phyloP scores from a whole-genome alignment of 2,888 invertebrate genomes.

The Hirtodrosophila histrioides region DNA sequence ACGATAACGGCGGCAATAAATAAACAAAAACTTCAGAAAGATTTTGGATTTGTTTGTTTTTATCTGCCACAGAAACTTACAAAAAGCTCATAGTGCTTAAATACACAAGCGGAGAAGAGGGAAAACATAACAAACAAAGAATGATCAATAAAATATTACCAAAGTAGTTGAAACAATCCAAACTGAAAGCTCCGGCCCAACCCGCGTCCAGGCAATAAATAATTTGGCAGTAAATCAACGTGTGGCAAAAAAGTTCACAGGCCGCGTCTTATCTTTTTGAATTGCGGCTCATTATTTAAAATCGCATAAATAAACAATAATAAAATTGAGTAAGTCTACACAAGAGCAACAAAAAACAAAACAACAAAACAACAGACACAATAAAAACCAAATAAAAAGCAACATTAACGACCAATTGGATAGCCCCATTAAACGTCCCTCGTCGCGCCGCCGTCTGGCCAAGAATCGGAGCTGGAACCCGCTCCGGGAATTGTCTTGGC shows the following conservation, averaged over 20 bases:
- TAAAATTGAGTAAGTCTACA: constrained; percentile 73
- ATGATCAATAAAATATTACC: constrained; percentile 42
- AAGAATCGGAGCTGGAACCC: constrained; percentile 15
- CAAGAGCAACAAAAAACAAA: constrained; percentile 32
- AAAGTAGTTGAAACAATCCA: constrained; percentile 39
- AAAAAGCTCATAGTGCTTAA: constrained; percentile 42
- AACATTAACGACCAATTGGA: constrained; percentile 83
- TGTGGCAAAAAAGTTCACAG: constrained; percentile 45
- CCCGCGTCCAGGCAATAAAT: constrained; percentile 61
- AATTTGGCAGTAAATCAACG: constrained; percentile 71
- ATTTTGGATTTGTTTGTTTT: constrained; percentile 63
- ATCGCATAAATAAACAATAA: constrained; percentile 81
- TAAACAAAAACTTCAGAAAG: constrained; percentile 57
- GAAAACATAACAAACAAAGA: constrained; percentile 23
- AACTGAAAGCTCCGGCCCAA: constrained; percentile 15
- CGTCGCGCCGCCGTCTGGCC: constrained; percentile 43
- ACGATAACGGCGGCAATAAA: constrained; percentile 55
- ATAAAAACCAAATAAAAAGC: constrained; percentile 81
- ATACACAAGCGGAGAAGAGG: constrained; percentile 42
- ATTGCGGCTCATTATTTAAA: constrained; percentile 78
- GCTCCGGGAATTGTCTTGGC: constrained; percentile 19
- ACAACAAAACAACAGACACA: constrained; percentile 38
- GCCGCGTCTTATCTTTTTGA: constrained; percentile 68
- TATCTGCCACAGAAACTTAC: constrained; percentile 57
- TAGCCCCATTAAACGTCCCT: constrained; percentile 78